Evolutionary conservation across 92 coral and sea anemone genomes (phyloP), one percentile per base, ranked within the genome.

Genomic region (Paramuricea clavata): DNA sequence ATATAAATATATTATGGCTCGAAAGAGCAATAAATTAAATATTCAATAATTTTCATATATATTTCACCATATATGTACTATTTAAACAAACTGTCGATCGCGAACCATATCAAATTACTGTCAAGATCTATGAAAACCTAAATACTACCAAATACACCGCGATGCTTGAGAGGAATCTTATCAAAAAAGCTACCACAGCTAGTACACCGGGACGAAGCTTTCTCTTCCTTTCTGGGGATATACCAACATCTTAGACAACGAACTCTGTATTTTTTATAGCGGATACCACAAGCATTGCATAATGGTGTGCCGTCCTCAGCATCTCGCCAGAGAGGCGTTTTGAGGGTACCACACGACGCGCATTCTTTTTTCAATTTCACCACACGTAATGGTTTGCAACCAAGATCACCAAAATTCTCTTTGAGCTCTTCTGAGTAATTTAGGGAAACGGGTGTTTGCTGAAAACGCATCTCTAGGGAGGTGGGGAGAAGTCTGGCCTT

Each of bases 261-360:
- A 50, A 97, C 91, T 21, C 98, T 89, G 94, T 97, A 97, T 85
- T 97, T 97, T 87, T 97, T 97, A 84, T 97, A 97, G 69, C 99
- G 83, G 77, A 97, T 97, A 31, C 99, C 99, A 88, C 99, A 97
- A 54, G 99, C 99, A 57, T 97, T 97, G 88, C 99, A 97, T 10
- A 97, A 87, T n/a, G 97, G 99, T 26, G 99, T 97, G 6, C 99
- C 99, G 82, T 97, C 99, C 44, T 97, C 99, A 2, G 99, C 99
- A 74, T 97, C 99, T 41, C 99, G 91, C 99, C 99, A 97, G 22
- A 97, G 87, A 23, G 99, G 99, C 5, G 99, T 97, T 90, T 94
- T 97, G n/a, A 85, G 59, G 31, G 94, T 90, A 21, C 98, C 97
- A 43, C 99, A 97, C 19, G 99, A 97, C 7, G 99, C 99, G 81